phyloP scores from a whole-genome alignment of 2,888 invertebrate genomes.

The Galeruca laticollis region DNA sequence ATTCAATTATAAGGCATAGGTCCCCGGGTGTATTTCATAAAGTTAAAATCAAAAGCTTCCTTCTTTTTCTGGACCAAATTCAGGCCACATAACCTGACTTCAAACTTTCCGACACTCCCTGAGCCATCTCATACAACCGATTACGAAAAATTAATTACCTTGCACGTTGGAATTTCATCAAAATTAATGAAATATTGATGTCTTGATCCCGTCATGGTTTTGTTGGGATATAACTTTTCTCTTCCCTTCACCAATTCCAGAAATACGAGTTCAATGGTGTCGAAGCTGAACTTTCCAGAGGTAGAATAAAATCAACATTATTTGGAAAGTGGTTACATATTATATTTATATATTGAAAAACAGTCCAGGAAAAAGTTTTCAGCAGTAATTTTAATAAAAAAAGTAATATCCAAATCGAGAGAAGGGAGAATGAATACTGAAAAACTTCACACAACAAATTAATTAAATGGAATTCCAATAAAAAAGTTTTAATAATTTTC shows the following conservation, averaged over 20 bases:
- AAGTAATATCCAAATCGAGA: too few relatives aligned
- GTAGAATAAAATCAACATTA: too few relatives aligned
- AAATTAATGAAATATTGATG: slow-evolving; percentile 41
- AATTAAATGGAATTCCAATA: too few relatives aligned
- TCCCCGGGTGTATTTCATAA: background rate
- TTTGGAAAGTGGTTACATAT: too few relatives aligned
- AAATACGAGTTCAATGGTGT: slow-evolving; percentile 13
- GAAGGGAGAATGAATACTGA: too few relatives aligned
- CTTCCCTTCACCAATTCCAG: slow-evolving; percentile 19
- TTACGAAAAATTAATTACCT: slow-evolving; percentile 13
- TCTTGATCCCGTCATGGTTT: slow-evolving; percentile 22
- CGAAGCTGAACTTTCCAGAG: background rate
- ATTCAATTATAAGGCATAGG: background rate
- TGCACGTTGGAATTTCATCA: slow-evolving; percentile 17
- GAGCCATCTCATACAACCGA: background rate
- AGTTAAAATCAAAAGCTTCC: background rate
- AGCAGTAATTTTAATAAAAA: too few relatives aligned
- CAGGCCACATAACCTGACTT: background rate
- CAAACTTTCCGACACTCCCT: slow-evolving; percentile 7
- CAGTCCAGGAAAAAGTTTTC: too few relatives aligned
- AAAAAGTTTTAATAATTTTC: too few relatives aligned
- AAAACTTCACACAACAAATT: too few relatives aligned
- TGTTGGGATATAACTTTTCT: slow-evolving; percentile 31
- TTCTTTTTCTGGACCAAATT: background rate
- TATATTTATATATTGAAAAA: too few relatives aligned